Conservation (phyloP, 1,140 invertebrate genomes). For the Pinna nobilis region DNA sequence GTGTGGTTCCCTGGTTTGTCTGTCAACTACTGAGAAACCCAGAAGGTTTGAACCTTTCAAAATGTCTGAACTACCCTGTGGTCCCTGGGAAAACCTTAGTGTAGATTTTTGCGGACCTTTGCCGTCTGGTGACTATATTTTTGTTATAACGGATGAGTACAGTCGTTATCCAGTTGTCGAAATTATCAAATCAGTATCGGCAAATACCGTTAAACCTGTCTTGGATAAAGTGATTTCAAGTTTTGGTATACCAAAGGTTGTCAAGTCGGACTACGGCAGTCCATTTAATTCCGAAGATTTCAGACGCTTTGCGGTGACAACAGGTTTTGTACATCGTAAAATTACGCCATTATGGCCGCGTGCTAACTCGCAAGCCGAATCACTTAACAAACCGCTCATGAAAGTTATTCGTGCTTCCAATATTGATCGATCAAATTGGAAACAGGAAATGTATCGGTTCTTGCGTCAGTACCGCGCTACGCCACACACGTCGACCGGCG, state of each 20-base stretch:
- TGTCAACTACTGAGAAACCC: no score
- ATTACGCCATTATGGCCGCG: conserved; percentile 44
- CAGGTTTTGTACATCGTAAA: conserved; percentile 26
- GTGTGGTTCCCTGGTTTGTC: no score
- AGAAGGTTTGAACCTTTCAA: no score
- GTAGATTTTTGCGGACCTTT: conserved; percentile 63
- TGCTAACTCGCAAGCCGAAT: conserved; percentile 47
- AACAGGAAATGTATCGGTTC: conserved; percentile 38
- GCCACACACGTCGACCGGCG: conserved; percentile 42
- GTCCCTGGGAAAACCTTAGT: conserved; percentile 50
- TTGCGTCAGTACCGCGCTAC: conserved; percentile 37
- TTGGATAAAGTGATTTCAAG: conserved; percentile 18
- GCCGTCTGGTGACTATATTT: conserved; percentile 44
- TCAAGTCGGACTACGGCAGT: conserved; percentile 47
- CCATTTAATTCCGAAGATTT: conserved; percentile 42
- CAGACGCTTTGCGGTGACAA: conserved; percentile 12
- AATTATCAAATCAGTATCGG: conserved; percentile 28
- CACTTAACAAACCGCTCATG: conserved; percentile 49
- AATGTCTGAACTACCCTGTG: conserved; percentile 48
- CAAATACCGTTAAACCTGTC: conserved; percentile 16
- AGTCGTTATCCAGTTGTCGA: conserved; percentile 58
- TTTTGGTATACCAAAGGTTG: conserved; percentile 19
- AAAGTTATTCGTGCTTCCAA: conserved; percentile 43
- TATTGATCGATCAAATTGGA: conserved; percentile 38
- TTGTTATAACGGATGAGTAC: conserved; percentile 63